Conservation (phyloP, 2,113 vertebrate genomes). For the Vimba vimba region DNA sequence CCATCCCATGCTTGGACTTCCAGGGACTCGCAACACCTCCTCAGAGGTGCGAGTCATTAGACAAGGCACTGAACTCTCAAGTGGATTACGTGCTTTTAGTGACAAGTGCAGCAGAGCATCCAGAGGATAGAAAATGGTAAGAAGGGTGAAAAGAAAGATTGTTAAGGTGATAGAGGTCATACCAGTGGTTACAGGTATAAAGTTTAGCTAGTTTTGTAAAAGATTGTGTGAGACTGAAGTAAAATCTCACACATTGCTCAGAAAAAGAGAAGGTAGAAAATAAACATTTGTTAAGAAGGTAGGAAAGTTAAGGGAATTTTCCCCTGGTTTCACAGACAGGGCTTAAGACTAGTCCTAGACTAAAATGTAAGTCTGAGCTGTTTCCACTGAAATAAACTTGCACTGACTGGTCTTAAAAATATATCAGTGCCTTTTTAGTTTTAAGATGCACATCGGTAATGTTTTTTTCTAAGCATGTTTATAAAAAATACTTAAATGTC, state of each 20-base stretch:
- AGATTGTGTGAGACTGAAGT: slow-evolving; percentile 31
- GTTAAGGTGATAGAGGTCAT: slow-evolving; percentile 53
- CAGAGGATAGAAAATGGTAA: slow-evolving; percentile 60
- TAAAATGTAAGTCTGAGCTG: too few relatives aligned
- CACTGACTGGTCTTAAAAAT: too few relatives aligned
- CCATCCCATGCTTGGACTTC: slow-evolving; percentile 94
- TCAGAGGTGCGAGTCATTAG: slow-evolving; percentile 85
- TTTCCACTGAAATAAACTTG: too few relatives aligned
- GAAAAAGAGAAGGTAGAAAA: not conserved
- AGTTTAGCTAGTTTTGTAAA: slow-evolving; percentile 20
- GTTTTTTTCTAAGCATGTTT: too few relatives aligned
- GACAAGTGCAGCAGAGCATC: slow-evolving; percentile 66
- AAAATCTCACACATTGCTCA: not conserved
- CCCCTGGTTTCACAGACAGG: too few relatives aligned
- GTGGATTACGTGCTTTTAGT: slow-evolving; percentile 88
- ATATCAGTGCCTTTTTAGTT: too few relatives aligned
- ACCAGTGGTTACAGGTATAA: slow-evolving; percentile 64
- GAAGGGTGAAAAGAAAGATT: slow-evolving; percentile 31
- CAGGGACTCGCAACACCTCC: slow-evolving; percentile 83
- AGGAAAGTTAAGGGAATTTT: not conserved
- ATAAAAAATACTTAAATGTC: too few relatives aligned
- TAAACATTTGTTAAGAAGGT: not conserved
- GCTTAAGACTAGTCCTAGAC: too few relatives aligned
- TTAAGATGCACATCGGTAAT: too few relatives aligned
- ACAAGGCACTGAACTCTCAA: slow-evolving; percentile 92